These are phyloP conservation scores for Brotula barbata DNA, from an alignment of 2,797 vertebrate genomes.

Conservation along the genomic window DNA sequence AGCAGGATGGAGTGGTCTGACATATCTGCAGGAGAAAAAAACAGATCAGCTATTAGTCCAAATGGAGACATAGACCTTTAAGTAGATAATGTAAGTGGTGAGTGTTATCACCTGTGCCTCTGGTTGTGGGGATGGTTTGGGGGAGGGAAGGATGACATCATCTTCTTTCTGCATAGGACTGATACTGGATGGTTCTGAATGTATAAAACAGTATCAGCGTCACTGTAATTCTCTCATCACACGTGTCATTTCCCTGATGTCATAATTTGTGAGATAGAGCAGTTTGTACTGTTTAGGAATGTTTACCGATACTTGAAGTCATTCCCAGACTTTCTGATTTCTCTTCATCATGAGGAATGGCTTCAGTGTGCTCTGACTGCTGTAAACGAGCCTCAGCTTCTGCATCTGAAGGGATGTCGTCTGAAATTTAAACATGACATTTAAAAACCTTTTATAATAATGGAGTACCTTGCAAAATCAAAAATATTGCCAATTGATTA, in stretches of 20 bases:
- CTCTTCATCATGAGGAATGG: slow-evolving; percentile 70
- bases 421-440: slow-evolving; percentile 60
- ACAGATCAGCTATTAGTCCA: background rate
- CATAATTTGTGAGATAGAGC: background rate
- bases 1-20: slow-evolving; percentile 35
- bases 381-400: slow-evolving; percentile 84
- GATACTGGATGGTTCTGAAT: slow-evolving; percentile 63
- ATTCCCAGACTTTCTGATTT: slow-evolving; percentile 59
- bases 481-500: background rate
- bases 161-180: slow-evolving; percentile 61
- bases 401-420: slow-evolving; percentile 90
- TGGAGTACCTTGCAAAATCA: background rate
- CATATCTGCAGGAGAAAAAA: slow-evolving; percentile 47
- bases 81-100: background rate
- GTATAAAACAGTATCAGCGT: slow-evolving; percentile 9
- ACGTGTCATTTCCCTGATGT: background rate
- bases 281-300: background rate
- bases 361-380: slow-evolving; percentile 29
- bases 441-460: background rate
- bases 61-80: background rate
- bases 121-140: slow-evolving; percentile 50
- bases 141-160: slow-evolving; percentile 55
- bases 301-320: slow-evolving; percentile 75
- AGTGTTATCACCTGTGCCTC: slow-evolving; percentile 58
- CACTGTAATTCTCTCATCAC: background rate